phyloP scores from a whole-genome alignment of 2,797 vertebrate species.

The Aselliscus stoliczkanus region DNA sequence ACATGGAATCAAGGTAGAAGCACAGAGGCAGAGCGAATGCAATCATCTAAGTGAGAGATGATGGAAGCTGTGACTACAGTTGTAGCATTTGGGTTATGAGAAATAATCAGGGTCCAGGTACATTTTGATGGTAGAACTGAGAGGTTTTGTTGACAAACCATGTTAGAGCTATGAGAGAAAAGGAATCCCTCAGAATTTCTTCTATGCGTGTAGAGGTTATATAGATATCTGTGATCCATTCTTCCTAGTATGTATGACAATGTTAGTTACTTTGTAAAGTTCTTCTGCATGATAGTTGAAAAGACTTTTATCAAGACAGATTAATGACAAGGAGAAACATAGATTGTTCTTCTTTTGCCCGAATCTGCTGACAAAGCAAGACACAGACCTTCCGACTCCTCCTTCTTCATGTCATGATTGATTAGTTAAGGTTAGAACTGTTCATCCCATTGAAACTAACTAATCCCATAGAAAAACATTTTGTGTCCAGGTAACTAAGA shows the following conservation, averaged over 20 bases:
- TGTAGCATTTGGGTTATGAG: background rate
- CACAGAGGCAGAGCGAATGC: background rate
- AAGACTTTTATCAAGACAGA: background rate
- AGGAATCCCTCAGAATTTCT: background rate
- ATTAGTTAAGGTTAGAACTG: background rate
- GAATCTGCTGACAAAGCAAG: background rate
- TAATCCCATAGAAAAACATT: background rate
- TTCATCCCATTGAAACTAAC: background rate
- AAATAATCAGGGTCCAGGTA: background rate
- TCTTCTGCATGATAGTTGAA: background rate
- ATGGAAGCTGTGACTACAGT: background rate
- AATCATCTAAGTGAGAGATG: background rate
- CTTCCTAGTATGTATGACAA: background rate
- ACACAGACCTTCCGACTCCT: background rate
- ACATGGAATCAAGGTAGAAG: background rate
- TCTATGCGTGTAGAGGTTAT: background rate
- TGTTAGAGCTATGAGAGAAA: background rate
- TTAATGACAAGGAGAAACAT: background rate
- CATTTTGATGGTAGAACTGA: background rate
- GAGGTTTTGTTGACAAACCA: background rate
- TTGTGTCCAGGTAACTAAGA: background rate
- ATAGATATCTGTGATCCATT: background rate
- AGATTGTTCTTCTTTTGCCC: background rate
- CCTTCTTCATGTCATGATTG: background rate
- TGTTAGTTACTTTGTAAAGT: background rate